Evolutionary conservation across 64 coral and sea anemone species (phyloP).

Genomic region (Montipora efflorescens): DNA sequence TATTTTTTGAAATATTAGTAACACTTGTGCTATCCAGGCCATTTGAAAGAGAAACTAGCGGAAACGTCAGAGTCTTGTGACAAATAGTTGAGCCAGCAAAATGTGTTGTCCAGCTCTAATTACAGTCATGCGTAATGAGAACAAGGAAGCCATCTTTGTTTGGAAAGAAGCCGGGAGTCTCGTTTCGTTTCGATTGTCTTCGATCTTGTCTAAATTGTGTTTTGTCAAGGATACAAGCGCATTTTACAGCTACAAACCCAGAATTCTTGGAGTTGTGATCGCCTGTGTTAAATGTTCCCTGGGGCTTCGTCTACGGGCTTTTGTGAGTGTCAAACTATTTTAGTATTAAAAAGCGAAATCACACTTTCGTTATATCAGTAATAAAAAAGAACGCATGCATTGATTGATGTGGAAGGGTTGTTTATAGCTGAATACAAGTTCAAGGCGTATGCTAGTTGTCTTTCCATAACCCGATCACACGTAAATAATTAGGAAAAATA

Average conservation of each 20-base stretch:
- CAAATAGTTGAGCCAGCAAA: neutral
- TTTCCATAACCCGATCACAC: too few relatives aligned
- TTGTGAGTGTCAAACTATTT: constrained; percentile 24
- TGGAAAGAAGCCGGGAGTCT: neutral
- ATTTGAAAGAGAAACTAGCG: too few relatives aligned
- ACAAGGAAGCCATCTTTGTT: neutral
- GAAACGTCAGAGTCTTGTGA: too few relatives aligned
- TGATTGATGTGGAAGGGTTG: too few relatives aligned
- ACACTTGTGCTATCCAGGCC: too few relatives aligned
- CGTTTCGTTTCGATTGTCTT: neutral
- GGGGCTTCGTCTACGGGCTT: constrained; percentile 40
- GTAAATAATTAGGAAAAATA: too few relatives aligned
- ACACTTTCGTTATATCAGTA: neutral
- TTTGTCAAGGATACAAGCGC: neutral
- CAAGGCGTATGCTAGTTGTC: too few relatives aligned
- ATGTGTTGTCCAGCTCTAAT: neutral
- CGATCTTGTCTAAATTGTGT: neutral
- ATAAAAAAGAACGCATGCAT: too few relatives aligned
- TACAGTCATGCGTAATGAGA: neutral
- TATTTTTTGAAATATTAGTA: too few relatives aligned
- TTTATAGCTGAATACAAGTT: too few relatives aligned
- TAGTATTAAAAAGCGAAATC: neutral
- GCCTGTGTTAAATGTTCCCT: constrained; percentile 54
- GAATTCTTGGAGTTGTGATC: neutral
- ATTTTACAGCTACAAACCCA: neutral